A percentile compares a stretch with the other conserved stretches of the same genome.
These are phyloP conservation scores for Aldrovandia affinis DNA, from an alignment of 2,797 vertebrate genomes.

Conservation along the genomic window DNA sequence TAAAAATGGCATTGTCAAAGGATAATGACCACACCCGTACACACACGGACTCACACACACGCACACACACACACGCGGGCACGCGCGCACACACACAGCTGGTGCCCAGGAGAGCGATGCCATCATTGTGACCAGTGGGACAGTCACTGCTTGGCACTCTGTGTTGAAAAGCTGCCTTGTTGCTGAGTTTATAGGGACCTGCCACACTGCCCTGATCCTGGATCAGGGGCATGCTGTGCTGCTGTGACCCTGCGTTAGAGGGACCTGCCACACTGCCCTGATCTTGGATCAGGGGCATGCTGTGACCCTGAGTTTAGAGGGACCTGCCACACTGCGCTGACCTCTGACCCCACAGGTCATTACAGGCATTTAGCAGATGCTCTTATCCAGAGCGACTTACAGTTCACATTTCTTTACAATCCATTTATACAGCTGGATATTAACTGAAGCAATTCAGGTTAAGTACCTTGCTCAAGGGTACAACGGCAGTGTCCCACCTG, in stretches of 20 bases:
- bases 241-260: neutral
- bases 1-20: too few species aligned
- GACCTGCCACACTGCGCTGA: neutral
- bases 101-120: neutral
- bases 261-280: conserved; percentile 2
- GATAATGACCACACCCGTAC: neutral
- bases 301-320: conserved; percentile 3
- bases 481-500: too few species aligned
- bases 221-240: neutral
- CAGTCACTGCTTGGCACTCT: conserved; percentile 35
- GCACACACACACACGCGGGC: neutral
- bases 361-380: too few species aligned
- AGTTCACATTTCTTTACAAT: too few species aligned
- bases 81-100: neutral
- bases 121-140: conserved; percentile 24
- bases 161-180: conserved; percentile 19
- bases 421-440: too few species aligned
- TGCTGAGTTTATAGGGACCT: neutral
- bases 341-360: neutral
- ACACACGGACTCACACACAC: neutral
- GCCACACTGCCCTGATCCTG: neutral
- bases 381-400: too few species aligned
- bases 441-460: too few species aligned
- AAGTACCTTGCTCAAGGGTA: too few species aligned
- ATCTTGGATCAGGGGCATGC: neutral